phyloP scores from a whole-genome alignment of 1,140 invertebrate species.

The Zaprionus vittiger region DNA sequence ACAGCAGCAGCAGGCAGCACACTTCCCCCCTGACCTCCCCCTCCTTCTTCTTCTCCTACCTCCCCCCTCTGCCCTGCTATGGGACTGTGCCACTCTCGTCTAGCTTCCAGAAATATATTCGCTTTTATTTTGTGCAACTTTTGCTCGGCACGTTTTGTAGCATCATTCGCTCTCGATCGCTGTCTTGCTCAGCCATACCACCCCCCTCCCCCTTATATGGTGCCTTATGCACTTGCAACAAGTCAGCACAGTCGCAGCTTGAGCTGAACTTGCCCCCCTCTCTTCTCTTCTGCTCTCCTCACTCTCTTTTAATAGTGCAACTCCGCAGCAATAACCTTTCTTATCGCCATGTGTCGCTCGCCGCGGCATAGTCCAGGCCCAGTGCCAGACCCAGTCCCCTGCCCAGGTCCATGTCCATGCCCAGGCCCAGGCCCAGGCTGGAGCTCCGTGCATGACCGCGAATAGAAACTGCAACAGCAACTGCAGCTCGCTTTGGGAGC shows the following conservation, averaged over 20 bases:
- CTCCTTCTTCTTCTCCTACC: not conserved
- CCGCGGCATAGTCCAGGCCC: conserved; percentile 12
- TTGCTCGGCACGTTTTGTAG: conserved; percentile 41
- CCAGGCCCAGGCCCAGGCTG: not conserved
- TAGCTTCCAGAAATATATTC: conserved; percentile 19
- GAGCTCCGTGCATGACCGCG: conserved; percentile 31
- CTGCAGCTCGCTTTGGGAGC: not conserved
- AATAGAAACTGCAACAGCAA: conserved; percentile 7
- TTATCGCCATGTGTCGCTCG: conserved; percentile 64
- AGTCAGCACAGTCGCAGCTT: conserved; percentile 18
- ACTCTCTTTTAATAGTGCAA: conserved; percentile 52
- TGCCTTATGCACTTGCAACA: conserved; percentile 67
- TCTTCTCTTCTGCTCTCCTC: not conserved
- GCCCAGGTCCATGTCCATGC: conserved; percentile 7
- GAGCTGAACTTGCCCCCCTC: conserved; percentile 8
- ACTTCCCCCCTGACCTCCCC: not conserved
- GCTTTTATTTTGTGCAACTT: conserved; percentile 47
- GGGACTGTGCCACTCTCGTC: not conserved
- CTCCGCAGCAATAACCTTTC: conserved; percentile 62
- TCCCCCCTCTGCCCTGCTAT: not conserved
- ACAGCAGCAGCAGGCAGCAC: conserved; percentile 13
- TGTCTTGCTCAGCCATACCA: not conserved
- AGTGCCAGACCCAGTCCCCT: conserved; percentile 6
- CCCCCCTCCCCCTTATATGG: not conserved
- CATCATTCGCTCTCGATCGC: conserved; percentile 26